Evolutionary conservation across 1,140 invertebrate genomes (phyloP), one percentile per base, ranked within the genome.

Genomic region (Chionoecetes opilio): DNA sequence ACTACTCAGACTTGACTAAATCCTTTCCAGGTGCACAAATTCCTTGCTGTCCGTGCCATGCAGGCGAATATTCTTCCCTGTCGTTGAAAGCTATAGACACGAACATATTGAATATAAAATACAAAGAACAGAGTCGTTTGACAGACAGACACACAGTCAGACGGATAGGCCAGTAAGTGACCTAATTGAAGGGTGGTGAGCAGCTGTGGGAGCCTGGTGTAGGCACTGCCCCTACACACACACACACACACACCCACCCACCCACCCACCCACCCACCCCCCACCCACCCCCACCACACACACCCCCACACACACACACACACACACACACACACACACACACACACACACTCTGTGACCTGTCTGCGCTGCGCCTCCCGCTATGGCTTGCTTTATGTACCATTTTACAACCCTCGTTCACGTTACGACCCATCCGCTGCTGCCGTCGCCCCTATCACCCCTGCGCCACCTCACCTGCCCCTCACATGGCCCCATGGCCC

Each of bases 131-230:
- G 63, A 1, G 63, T 75, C 21, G n/a, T 75, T 3, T 3, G 21
- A 63, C 8, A 63, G 53, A 26, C 53, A 75, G 63, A 75, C 21
- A 26, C 0, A 53, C 46, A 53, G 63, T n/a, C 63, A n/a, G 63
- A 75, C 63, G 63, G 63, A 75, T 75, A 75, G 63, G 63, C 63
- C 63, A 26, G 63, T 8, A 75, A 75, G 63, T 75, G 63, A 75
- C 63, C 63, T 75, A 75, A 75, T 75, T 75, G 63, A 75, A 75
- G 63, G 63, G 21, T 17, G 21, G 63, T 75, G 63, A n/a, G 63
- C 63, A 75, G 63, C 63, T 75, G 63, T n/a, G 63, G 26, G 63
- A 21, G 63, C 63, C 63, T 0, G 21, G 63, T n/a, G 21, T 26
- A n/a, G n/a, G 63, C 63, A 8, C 21, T 8, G 26, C 63, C 63